Evolutionary conservation across 2,113 vertebrate genomes (phyloP).

Genomic region (Setophaga petechia): DNA sequence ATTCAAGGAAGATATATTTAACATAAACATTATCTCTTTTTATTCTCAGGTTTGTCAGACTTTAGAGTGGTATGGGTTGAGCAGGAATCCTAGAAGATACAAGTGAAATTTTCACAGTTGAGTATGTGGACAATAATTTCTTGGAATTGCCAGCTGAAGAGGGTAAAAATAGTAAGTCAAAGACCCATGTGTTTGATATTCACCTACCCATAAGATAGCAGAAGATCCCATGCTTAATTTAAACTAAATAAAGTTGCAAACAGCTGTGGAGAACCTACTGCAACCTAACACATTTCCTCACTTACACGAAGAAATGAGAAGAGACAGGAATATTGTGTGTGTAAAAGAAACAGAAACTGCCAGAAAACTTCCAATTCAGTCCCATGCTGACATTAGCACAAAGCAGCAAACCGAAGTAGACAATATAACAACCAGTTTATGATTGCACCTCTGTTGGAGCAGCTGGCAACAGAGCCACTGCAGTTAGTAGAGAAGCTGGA

Average conservation of each 20-base stretch:
- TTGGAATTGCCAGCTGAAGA: background rate
- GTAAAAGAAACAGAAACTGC: slow-evolving; percentile 10
- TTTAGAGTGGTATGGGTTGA: background rate
- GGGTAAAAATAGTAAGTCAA: background rate
- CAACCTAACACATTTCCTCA: background rate
- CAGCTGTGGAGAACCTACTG: background rate
- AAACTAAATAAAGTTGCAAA: background rate
- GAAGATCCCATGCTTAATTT: background rate
- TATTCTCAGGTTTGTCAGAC: background rate
- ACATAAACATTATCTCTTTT: background rate
- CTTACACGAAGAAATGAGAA: slow-evolving; percentile 28
- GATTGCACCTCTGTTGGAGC: slow-evolving; percentile 29
- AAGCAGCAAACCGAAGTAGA: background rate
- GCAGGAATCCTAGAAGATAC: background rate
- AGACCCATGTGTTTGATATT: background rate
- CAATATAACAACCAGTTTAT: slow-evolving; percentile 31
- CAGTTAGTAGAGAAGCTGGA: slow-evolving; percentile 3
- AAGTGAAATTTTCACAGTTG: background rate
- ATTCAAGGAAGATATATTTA: background rate
- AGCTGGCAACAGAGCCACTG: slow-evolving; percentile 22
- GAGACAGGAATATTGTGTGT: background rate
- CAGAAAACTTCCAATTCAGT: slow-evolving; percentile 43
- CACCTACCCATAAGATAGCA: background rate
- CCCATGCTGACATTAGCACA: slow-evolving; percentile 5
- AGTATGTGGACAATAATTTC: background rate